Evolutionary conservation across 2,113 vertebrate genomes (phyloP), one percentile per base, ranked within the genome.

Genomic region (Megaleporinus macrocephalus): DNA sequence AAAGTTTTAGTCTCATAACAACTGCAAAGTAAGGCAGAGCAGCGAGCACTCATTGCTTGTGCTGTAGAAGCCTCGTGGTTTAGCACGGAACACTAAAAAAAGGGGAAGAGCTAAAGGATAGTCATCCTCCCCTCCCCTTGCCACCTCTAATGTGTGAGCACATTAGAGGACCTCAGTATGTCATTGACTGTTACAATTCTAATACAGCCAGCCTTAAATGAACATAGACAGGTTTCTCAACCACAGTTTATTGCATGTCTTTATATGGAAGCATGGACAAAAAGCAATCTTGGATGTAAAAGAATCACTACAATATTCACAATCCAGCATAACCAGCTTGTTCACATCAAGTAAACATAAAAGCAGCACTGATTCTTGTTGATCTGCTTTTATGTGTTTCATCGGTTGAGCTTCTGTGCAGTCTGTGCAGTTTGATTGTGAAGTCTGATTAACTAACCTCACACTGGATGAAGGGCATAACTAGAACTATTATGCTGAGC

Each of bases 51-150:
- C 20, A n/a, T 14, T 44, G 0, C 5, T 3, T 29, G 51, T 6
- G 16, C 9, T 44, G 22, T 16, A 61, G n/a, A 1, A 22, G 62
- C 47, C 55, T 41, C 26, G 27, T 47, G 18, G 55, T n/a, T 27
- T 36, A n/a, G 30, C 29, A 5, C 7, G 1, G 18, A 2, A n/a
- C 16, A 44, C 18, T 57, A 22, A 22, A 36, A 11, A 75, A 68
- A 74, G 62, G 62, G 80, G 72, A 76, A 81, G 62, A 75, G 22
- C 0, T 6, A 81, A 26, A 66, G 59, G 29, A 29, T 68, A 74
- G n/a, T 20, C 14, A 20, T 44, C 24, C 1, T 30, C 61, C 65
- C 79, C 79, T 55, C 61, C 71, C 59, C 76, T 15, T 18, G 18
- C 53, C 26, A 61, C 41, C 6, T n/a, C n/a, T n/a, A n/a, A 49